Evolutionary conservation across 1,140 invertebrate species (phyloP).

Genomic region (Harpegnathos saltator): DNA sequence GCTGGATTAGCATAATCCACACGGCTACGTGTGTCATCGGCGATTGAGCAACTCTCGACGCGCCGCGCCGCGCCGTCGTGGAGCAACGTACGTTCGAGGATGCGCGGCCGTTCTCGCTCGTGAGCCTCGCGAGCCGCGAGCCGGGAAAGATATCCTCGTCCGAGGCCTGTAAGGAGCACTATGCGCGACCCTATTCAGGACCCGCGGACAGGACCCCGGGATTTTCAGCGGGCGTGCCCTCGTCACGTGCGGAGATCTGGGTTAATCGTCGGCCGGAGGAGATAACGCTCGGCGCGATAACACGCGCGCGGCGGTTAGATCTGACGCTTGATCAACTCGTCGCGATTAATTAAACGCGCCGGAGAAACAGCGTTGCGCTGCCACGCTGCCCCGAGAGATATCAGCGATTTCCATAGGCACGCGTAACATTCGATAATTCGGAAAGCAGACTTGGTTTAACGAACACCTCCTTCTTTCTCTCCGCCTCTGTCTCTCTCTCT

Average conservation of each 20-base stretch:
- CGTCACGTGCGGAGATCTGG: constrained; percentile 1
- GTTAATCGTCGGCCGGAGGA: constrained; percentile 25
- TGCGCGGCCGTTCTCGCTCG: constrained; percentile 13
- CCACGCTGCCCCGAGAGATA: no score
- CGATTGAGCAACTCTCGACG: constrained; percentile 67
- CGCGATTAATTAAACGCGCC: constrained; percentile 2
- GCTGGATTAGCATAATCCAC: constrained; percentile 76
- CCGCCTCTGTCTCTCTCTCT: no score
- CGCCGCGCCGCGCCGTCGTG: no score
- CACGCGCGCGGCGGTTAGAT: background rate
- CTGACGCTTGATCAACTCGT: constrained; percentile 5
- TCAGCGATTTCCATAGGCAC: no score
- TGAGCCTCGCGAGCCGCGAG: background rate
- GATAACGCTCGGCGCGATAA: background rate
- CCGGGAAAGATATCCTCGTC: constrained; percentile 6
- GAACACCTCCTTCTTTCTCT: no score
- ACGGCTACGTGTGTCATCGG: constrained; percentile 66
- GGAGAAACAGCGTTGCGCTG: background rate
- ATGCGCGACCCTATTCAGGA: constrained; percentile 43
- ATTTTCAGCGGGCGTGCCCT: background rate
- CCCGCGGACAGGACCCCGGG: background rate
- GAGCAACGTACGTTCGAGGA: constrained; percentile 43
- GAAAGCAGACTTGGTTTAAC: no score
- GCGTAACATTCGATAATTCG: no score
- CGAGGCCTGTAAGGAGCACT: constrained; percentile 30